Percentiles rank a stretch among this genome's conserved stretches.
Evolutionary conservation across 2,797 vertebrate genomes (phyloP).

Genomic region (Enteromius trimaculatus): DNA sequence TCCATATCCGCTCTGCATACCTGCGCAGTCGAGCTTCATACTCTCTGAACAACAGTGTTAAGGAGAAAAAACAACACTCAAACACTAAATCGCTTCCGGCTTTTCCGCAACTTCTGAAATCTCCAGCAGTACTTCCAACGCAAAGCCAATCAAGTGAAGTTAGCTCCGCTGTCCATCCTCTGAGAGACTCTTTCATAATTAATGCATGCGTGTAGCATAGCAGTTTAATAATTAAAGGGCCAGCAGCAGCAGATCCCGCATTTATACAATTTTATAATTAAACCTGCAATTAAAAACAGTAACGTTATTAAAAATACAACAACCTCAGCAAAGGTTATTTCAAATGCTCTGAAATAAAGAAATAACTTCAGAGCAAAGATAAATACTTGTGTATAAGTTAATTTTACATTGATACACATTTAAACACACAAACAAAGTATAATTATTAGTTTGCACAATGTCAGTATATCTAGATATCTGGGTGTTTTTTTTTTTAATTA

Average conservation of each 20-base stretch:
- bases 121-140: not conserved
- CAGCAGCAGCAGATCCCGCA: not conserved
- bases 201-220: slow-evolving; percentile 45
- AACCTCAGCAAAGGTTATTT: not conserved
- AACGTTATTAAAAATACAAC: not conserved
- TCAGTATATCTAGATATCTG: too few relatives aligned
- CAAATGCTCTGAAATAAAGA: too few relatives aligned
- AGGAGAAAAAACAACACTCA: slow-evolving; percentile 64
- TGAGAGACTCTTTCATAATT: slow-evolving; percentile 53
- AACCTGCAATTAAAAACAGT: not conserved
- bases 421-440: not conserved
- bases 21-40: slow-evolving; percentile 89
- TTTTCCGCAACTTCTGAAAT: not conserved
- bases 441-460: not conserved
- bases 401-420: not conserved
- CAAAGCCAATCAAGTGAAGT: not conserved
- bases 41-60: slow-evolving; percentile 86
- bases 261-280: not conserved
- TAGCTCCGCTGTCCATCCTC: not conserved
- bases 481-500: too few relatives aligned
- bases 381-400: not conserved
- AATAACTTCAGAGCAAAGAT: not conserved
- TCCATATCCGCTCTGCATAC: slow-evolving; percentile 94
- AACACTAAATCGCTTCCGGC: not conserved
- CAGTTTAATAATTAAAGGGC: slow-evolving; percentile 63